Evolutionary conservation across 2,888 invertebrate species (phyloP).

Genomic region (Tenthredo distinguenda): DNA sequence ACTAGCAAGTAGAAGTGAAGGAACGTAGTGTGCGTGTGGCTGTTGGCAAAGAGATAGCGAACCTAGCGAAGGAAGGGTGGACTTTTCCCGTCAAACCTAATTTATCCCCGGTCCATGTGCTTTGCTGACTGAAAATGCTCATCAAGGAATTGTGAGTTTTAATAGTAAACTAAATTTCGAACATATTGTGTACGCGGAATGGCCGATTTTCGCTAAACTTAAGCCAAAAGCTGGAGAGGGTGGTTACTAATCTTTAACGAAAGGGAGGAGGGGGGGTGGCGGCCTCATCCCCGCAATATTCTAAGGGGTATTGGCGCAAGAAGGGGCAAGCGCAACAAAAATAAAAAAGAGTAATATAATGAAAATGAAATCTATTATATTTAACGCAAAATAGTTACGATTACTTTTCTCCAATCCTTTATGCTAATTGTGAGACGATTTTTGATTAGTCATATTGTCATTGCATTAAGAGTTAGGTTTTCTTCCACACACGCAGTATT

Average conservation of each 20-base stretch:
- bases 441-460: constrained; percentile 53
- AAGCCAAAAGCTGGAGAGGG: constrained; percentile 47
- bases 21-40: constrained; percentile 60
- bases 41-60: constrained; percentile 64
- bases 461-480: constrained; percentile 8
- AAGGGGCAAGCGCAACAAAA: constrained; percentile 45
- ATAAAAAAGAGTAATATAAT: constrained; percentile 34
- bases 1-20: constrained; percentile 32
- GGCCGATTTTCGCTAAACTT: constrained; percentile 49
- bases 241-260: constrained; percentile 67
- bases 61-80: constrained; percentile 63
- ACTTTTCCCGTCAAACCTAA: constrained; percentile 56
- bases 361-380: background rate
- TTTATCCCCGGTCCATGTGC: constrained; percentile 69
- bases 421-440: constrained; percentile 30
- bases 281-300: constrained; percentile 63
- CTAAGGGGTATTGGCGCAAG: constrained; percentile 47
- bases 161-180: background rate
- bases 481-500: background rate
- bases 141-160: constrained; percentile 76
- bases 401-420: constrained; percentile 22
- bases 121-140: constrained; percentile 72
- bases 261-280: constrained; percentile 57
- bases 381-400: background rate
- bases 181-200: constrained; percentile 47